Evolutionary conservation across 2,888 invertebrate species (phyloP), one percentile per base, ranked within the genome.

Genomic region (Parelbella ahira): DNA sequence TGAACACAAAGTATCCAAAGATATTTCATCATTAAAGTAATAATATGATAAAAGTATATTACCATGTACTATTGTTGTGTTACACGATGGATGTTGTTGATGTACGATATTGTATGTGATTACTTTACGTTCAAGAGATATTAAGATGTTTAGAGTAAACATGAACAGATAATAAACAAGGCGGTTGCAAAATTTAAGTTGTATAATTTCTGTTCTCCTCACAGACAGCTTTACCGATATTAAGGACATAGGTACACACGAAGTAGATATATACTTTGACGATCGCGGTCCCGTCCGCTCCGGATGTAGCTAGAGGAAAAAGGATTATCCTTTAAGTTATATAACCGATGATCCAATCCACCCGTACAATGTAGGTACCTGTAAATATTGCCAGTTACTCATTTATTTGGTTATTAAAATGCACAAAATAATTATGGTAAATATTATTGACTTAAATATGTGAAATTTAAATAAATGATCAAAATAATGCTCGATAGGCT

Each of bases 31-130:
- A 51, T 49, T 45, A 48, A 47, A 48, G 44, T 48, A 48, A 54
- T 37, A 48, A 54, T 37, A 38, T 37, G 45, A 42, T 53, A 50
- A 49, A 51, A 13, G 20, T 41, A 44, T 50, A 48, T 51, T 55
- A 54, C 53, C 45, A 48, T 50, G 50, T 56, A 49, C 50, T 55
- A 54, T 54, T 52, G 49, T 52, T 57, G 53, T 74, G 72, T 69
- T 62, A 66, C 72, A 75, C 66, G 60, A 63, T 79, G 68, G 72
- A 75, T 78, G 79, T 82, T 82, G 63, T 79, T 66, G 65, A 73
- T 78, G 75, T 83, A 80, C 68, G 65, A 72, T 76, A 70, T 68
- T 75, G 67, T 74, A 79, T 81, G 80, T 80, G 69, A 81, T 76
- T 74, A 68, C 62, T 76, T 73, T 83, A 69, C 76, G 81, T 80